Evolutionary conservation across 2,797 vertebrate species (phyloP).

Genomic region (Pristis pectinata): DNA sequence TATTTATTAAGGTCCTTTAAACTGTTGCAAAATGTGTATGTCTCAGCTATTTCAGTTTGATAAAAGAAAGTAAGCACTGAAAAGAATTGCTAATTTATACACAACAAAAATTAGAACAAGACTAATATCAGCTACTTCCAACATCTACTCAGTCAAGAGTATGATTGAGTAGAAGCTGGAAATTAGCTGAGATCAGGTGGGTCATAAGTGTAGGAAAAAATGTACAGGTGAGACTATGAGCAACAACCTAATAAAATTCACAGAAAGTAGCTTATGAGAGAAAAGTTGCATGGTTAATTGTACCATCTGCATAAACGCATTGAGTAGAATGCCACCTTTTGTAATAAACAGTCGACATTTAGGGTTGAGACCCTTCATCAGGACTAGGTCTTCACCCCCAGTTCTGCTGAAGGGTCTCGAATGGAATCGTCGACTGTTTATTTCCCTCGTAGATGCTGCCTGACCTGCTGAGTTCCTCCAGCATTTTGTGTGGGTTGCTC

Average conservation of each 20-base stretch:
- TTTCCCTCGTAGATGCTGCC: too few species aligned
- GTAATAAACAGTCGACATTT: too few species aligned
- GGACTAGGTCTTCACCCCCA: too few species aligned
- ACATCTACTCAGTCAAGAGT: too few species aligned
- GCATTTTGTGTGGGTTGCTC: too few species aligned
- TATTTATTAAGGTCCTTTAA: not conserved
- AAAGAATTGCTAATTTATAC: not conserved
- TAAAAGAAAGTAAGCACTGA: not conserved
- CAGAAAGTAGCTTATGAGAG: not conserved
- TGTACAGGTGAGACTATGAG: not conserved
- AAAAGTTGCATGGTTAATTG: not conserved
- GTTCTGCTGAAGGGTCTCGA: too few species aligned
- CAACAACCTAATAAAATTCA: not conserved
- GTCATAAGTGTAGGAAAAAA: not conserved
- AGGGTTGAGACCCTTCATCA: too few species aligned
- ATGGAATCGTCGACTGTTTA: too few species aligned
- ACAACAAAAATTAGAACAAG: not conserved
- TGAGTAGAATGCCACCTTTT: too few species aligned
- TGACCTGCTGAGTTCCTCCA: too few species aligned
- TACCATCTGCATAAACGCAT: too few species aligned
- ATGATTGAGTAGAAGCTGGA: not conserved
- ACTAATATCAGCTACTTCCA: too few species aligned
- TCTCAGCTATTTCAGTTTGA: not conserved
- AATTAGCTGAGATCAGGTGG: not conserved
- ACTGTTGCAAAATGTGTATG: not conserved